Evolutionary conservation across 2,888 invertebrate genomes (phyloP).

Genomic region (Euphydryas editha): DNA sequence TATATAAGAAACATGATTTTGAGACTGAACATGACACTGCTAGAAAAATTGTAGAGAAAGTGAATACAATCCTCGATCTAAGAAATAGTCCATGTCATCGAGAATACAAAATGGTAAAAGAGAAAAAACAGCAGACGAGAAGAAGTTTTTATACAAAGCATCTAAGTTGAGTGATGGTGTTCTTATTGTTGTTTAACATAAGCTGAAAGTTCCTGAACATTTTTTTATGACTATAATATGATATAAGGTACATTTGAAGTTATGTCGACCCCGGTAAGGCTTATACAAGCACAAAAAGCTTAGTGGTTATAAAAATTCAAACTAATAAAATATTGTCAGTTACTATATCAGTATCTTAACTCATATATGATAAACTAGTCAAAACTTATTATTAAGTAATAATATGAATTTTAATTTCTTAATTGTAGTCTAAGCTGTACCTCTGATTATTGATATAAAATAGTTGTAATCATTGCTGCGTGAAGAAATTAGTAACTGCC

Average conservation of each 20-base stretch:
- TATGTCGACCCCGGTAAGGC: constrained; percentile 6
- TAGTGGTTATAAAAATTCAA: not conserved
- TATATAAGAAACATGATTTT: constrained; percentile 94
- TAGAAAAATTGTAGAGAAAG: constrained; percentile 93
- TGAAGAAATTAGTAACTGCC: constrained; percentile 41
- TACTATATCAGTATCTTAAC: constrained; percentile 17
- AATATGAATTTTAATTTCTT: constrained; percentile 8
- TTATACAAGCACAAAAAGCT: constrained; percentile 11
- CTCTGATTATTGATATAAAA: constrained; percentile 25
- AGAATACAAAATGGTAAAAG: constrained; percentile 91
- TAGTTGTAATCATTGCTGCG: constrained; percentile 34
- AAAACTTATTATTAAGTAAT: constrained; percentile 22
- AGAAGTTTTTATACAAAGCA: constrained; percentile 83
- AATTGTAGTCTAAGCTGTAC: constrained; percentile 21
- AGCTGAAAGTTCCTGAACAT: constrained; percentile 45
- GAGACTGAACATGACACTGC: constrained; percentile 91
- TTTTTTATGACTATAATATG: constrained; percentile 25
- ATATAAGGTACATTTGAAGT: constrained; percentile 20
- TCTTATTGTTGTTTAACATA: constrained; percentile 33
- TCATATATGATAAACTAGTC: constrained; percentile 24
- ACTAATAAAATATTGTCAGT: not conserved
- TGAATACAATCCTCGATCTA: constrained; percentile 93
- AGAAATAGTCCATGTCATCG: constrained; percentile 90
- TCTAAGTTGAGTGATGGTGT: constrained; percentile 57
- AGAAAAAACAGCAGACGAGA: constrained; percentile 86